A percentile compares a stretch with the other conserved stretches of the same genome.
Evolutionary conservation across 1,140 invertebrate species (phyloP).

Genomic region (Harpegnathos saltator): DNA sequence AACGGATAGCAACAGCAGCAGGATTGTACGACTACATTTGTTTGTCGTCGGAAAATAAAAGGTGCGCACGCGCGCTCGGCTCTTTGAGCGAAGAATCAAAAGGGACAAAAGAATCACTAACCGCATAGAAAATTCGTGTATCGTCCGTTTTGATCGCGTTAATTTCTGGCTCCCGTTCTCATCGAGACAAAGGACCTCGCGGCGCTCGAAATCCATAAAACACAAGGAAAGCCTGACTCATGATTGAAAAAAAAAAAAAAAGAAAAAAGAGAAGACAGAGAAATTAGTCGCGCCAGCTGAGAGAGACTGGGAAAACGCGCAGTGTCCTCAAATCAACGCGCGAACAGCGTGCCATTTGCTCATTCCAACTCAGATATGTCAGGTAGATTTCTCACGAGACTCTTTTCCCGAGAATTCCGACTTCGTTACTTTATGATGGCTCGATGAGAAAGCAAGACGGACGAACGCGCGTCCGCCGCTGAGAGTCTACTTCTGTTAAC

Average conservation of each 20-base stretch:
- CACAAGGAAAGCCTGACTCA: no score
- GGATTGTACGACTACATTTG: background rate
- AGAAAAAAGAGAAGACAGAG: no score
- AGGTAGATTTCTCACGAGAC: constrained; percentile 51
- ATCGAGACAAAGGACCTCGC: no score
- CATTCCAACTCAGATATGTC: constrained; percentile 63
- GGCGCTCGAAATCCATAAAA: no score
- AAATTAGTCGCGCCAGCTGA: no score
- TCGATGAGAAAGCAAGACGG: constrained; percentile 22
- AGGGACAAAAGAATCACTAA: background rate
- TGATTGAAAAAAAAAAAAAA: background rate
- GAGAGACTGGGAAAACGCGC: background rate
- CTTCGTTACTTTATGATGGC: constrained; percentile 56
- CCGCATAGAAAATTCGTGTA: background rate
- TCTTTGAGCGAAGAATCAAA: background rate
- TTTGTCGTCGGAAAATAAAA: background rate
- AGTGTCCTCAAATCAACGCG: background rate
- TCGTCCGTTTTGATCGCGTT: no score
- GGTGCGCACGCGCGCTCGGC: no score
- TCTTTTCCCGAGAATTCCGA: constrained; percentile 32
- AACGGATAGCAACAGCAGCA: background rate
- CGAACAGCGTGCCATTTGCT: background rate
- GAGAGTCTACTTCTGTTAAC: constrained; percentile 2
- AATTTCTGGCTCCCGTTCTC: no score
- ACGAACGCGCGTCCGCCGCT: no score